phyloP scores from a whole-genome alignment of 2,797 vertebrate genomes.

The Carcharodon carcharias region DNA sequence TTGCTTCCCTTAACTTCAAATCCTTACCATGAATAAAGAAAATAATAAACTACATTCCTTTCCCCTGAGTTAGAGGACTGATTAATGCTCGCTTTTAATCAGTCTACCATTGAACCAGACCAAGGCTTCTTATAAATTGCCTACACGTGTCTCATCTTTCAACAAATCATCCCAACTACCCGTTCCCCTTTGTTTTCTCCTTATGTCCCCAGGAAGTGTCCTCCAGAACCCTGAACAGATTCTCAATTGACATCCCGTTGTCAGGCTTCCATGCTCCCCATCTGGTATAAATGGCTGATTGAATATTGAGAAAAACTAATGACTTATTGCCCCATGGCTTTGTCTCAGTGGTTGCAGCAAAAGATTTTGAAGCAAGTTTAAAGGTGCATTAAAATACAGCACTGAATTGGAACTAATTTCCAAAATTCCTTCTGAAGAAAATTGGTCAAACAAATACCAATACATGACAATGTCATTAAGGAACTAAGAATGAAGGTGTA shows the following conservation, averaged over 20 bases:
- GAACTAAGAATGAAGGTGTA: not conserved
- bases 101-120: not conserved
- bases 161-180: not conserved
- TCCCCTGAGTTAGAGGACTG: not conserved
- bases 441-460: not conserved
- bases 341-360: not conserved
- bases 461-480: not conserved
- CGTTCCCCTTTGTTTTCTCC: not conserved
- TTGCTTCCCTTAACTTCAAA: not conserved
- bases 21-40: not conserved
- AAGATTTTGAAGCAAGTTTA: not conserved
- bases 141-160: not conserved
- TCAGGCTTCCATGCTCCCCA: not conserved
- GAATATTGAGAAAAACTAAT: no score
- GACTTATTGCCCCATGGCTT: not conserved
- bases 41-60: not conserved
- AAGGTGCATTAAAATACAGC: not conserved
- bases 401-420: not conserved
- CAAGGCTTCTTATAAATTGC: not conserved
- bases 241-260: not conserved
- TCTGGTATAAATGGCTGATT: no score
- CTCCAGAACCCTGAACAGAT: not conserved
- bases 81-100: not conserved
- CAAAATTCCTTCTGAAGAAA: not conserved
- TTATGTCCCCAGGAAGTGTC: not conserved